Percentiles rank a stretch among this genome's conserved stretches.
Evolutionary conservation across 2,797 vertebrate species (phyloP).

Genomic region (Centropyge bicolor): DNA sequence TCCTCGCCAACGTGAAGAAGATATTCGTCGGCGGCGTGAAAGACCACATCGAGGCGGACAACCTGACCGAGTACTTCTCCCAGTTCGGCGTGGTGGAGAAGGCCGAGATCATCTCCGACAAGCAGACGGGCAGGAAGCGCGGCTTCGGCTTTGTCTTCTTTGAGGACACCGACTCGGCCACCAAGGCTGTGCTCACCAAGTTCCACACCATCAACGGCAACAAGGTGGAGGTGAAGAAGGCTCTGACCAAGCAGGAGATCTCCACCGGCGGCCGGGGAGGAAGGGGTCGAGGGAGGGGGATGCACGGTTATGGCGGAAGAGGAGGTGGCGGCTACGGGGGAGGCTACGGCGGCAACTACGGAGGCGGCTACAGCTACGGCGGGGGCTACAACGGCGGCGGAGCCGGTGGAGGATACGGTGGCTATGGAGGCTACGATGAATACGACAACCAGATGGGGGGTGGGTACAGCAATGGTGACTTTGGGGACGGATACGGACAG

Average conservation of each 20-base stretch:
- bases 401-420: constrained; percentile 89
- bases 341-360: constrained; percentile 85
- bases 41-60: constrained; percentile 90
- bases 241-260: constrained; percentile 96
- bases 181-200: constrained; percentile 95
- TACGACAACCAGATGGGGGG: constrained; percentile 88
- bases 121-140: constrained; percentile 95
- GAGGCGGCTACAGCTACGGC: constrained; percentile 78
- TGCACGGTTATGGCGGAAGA: constrained; percentile 85
- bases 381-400: constrained; percentile 81
- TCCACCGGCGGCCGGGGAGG: constrained; percentile 80
- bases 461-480: constrained; percentile 91
- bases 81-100: constrained; percentile 96
- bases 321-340: constrained; percentile 84
- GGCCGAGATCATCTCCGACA: constrained; percentile 98
- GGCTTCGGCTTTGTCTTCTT: constrained; percentile 99
- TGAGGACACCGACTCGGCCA: constrained; percentile 94
- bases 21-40: constrained; percentile 96
- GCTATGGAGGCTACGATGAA: constrained; percentile 86
- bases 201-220: constrained; percentile 95
- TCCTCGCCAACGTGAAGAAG: constrained; percentile 97
- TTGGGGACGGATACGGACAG: constrained; percentile 93
- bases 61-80: constrained; percentile 92
- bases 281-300: constrained; percentile 85
- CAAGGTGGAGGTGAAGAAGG: constrained; percentile 98